Base-by-base conservation (phyloP, 2,888 invertebrate genomes). In the Pterobdella sp. region DNA sequence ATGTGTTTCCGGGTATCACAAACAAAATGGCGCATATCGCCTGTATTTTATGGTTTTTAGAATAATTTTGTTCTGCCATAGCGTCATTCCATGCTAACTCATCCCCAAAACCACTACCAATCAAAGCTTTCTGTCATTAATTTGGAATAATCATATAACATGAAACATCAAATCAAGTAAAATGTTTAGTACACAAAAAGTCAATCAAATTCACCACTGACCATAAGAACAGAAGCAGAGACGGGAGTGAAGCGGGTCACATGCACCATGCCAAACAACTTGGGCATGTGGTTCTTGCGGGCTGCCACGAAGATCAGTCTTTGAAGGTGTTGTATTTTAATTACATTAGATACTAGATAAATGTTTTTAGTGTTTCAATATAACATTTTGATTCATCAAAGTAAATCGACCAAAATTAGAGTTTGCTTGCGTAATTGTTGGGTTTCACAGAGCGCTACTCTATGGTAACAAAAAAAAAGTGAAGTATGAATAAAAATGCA, bases 171-270 rank as follows among this genome's bases (percentile, higher is more conserved):
- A 42, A 42, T 7, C 7, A 42, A 7, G 10, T 14, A 42, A 7
- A 42, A 42, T 42, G 42, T 7, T 42, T 56, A 56, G 10, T 56
- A 18, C n/a, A 4, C 3, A 3, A 56, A n/a, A 56, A 22, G 60
- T 56, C 26, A 7, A 56, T 22, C 60, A n/a, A 56, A 22, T 56
- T 22, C 7, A 56, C 7, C 4, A 4, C 60, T 89, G 87, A 93
- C 93, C 84, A 95, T 94, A 86, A 95, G 94, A 83, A 95, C 91
- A 76, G 95, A 88, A 76, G 95, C 94, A n/a, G 95, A 94, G 32
- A 93, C 90, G 22, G 94, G 94, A 68, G 94, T 94, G 80, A 92
- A 90, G 72, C 93, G 89, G 75, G 91, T 88, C 75, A 94, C 90
- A 84, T 94, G 93, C 42, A 94, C 92, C 82, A 92, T 94, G 14